These are phyloP conservation scores for Castor canadensis DNA, from an alignment of 2,113 vertebrate genomes.

Conservation along the genomic window DNA sequence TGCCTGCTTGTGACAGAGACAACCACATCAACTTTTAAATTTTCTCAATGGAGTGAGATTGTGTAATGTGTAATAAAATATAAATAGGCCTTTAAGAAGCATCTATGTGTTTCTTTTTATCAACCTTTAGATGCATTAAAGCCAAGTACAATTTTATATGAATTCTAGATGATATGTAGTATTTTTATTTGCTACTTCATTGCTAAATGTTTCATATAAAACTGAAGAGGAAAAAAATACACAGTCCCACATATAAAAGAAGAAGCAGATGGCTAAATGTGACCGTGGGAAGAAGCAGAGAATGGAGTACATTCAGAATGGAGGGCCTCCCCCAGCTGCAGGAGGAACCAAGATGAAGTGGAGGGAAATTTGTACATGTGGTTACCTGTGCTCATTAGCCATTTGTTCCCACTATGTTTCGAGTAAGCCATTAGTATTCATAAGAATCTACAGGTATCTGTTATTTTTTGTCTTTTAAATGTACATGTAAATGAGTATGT, in stretches of 20 bases:
- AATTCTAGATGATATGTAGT: constrained; percentile 64
- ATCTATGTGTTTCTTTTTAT: constrained; percentile 67
- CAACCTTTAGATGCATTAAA: constrained; percentile 64
- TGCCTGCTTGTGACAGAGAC: neutral
- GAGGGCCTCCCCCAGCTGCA: neutral
- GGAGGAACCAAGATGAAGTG: accelerated
- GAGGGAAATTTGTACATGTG: neutral
- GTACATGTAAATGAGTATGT: constrained; percentile 75
- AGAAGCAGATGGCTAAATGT: constrained; percentile 67
- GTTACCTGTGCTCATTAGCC: neutral
- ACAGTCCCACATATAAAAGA: constrained; percentile 61
- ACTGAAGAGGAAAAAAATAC: constrained; percentile 61
- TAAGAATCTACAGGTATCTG: constrained; percentile 67
- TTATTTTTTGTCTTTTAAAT: constrained; percentile 66
- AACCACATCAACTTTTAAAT: constrained; percentile 38
- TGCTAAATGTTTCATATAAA: constrained; percentile 74
- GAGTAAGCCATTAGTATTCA: constrained; percentile 50
- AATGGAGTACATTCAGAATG: neutral
- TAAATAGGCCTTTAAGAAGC: constrained; percentile 68
- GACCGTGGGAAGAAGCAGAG: constrained; percentile 50
- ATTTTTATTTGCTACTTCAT: constrained; percentile 75
- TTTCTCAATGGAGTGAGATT: constrained; percentile 65
- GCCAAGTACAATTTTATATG: constrained; percentile 65
- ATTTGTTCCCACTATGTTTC: neutral
- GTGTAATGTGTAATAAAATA: constrained; percentile 69